Conservation (phyloP, 2,113 vertebrate species). For the Hippopotamus amphibius region DNA sequence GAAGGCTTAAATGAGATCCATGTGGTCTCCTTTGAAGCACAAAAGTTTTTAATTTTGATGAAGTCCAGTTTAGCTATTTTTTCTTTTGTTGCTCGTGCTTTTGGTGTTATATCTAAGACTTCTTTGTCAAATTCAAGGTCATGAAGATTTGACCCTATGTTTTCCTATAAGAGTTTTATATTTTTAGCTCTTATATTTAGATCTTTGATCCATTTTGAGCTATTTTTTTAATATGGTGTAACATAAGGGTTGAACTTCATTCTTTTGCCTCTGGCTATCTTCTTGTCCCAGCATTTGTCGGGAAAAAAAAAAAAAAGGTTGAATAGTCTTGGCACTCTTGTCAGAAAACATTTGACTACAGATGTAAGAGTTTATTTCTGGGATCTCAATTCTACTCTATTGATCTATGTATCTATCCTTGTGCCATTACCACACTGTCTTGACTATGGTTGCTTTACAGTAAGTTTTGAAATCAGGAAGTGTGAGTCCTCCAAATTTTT, state of each 20-base stretch:
- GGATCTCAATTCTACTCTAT: not conserved
- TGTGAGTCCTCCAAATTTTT: not conserved
- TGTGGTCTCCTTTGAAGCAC: not conserved
- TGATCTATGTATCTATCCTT: not conserved
- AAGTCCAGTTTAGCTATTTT: slow-evolving; percentile 16
- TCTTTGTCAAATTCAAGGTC: slow-evolving; percentile 13
- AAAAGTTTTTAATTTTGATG: slow-evolving; percentile 30
- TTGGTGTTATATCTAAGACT: slow-evolving; percentile 8
- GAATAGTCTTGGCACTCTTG: not conserved
- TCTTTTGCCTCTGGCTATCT: not conserved
- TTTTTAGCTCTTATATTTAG: not conserved
- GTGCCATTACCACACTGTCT: not conserved
- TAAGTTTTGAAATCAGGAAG: not conserved
- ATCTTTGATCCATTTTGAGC: slow-evolving; percentile 13
- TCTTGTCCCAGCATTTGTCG: not conserved
- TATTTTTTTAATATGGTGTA: not conserved
- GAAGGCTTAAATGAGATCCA: not conserved
- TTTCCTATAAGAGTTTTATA: slow-evolving; percentile 9
- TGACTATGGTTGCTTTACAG: not conserved
- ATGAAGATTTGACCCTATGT: not conserved
- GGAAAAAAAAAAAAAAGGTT: not conserved
- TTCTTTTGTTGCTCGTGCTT: not conserved
- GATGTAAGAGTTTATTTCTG: not conserved
- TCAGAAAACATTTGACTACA: not conserved
- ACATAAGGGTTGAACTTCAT: not conserved